phyloP scores from a whole-genome alignment of 2,113 vertebrate genomes.

The Cynopterus brachyotis region DNA sequence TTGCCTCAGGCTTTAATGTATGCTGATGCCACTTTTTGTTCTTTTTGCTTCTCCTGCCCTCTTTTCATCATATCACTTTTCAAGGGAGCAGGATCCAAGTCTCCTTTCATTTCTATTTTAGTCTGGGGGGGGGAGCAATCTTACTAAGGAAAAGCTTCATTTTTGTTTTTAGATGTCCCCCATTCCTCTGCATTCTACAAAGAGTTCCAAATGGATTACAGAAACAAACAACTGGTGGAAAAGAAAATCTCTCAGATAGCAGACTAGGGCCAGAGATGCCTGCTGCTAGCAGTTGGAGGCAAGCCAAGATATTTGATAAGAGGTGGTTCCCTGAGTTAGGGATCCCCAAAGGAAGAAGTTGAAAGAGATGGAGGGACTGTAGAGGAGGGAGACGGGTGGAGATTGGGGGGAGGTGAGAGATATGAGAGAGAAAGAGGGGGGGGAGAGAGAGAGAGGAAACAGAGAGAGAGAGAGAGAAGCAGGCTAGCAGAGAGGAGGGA shows the following conservation, averaged over 20 bases:
- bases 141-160: neutral
- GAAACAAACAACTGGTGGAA: slow-evolving; percentile 72
- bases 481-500: slow-evolving; percentile 4
- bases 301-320: slow-evolving; percentile 80
- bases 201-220: slow-evolving; percentile 77
- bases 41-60: neutral
- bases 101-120: slow-evolving; percentile 29
- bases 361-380: slow-evolving; percentile 44
- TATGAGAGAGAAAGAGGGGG: neutral
- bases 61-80: slow-evolving; percentile 28
- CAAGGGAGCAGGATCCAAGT: neutral
- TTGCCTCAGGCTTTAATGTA: neutral
- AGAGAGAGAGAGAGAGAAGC: neutral
- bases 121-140: neutral
- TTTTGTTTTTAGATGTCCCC: neutral
- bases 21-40: neutral
- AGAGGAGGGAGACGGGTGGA: neutral
- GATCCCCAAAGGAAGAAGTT: slow-evolving; percentile 73
- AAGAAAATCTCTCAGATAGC: slow-evolving; percentile 76
- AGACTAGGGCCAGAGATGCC: slow-evolving; percentile 50
- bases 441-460: neutral
- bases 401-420: neutral
- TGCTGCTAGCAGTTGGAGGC: slow-evolving; percentile 71
- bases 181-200: slow-evolving; percentile 19
- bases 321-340: slow-evolving; percentile 80